These are phyloP conservation scores for Paracyclopina nana DNA, from an alignment of 1,140 invertebrate species.

Conservation along the genomic window DNA sequence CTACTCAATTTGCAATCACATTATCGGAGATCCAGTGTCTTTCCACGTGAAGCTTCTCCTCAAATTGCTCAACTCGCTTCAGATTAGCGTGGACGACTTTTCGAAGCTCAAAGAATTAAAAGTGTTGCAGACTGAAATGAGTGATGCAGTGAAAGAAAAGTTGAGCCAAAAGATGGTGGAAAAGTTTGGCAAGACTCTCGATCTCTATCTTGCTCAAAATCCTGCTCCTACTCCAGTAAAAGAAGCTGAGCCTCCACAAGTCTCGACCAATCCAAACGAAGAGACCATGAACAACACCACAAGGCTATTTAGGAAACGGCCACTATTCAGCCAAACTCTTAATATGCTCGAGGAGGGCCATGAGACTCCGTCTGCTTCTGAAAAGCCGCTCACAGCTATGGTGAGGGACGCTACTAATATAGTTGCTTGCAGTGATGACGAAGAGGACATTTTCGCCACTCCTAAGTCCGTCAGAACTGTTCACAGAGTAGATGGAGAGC, in stretches of 20 bases:
- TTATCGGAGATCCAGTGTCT: constrained; percentile 17
- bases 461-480: background rate
- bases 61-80: constrained; percentile 16
- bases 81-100: background rate
- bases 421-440: background rate
- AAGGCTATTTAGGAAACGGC: background rate
- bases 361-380: background rate
- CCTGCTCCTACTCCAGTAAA: background rate
- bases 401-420: background rate
- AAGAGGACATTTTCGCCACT: background rate
- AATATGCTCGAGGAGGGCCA: background rate
- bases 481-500: background rate
- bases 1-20: constrained; percentile 19
- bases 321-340: background rate
- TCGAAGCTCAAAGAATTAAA: background rate
- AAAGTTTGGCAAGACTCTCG: background rate
- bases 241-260: background rate
- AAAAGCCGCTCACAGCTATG: background rate
- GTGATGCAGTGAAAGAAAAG: background rate
- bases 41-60: constrained; percentile 16
- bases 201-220: background rate
- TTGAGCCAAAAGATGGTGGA: background rate
- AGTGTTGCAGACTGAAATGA: background rate
- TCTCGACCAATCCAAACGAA: background rate
- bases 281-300: background rate